Conservation (phyloP, 2,888 invertebrate species). For the Chrysotoxum bicinctum region DNA sequence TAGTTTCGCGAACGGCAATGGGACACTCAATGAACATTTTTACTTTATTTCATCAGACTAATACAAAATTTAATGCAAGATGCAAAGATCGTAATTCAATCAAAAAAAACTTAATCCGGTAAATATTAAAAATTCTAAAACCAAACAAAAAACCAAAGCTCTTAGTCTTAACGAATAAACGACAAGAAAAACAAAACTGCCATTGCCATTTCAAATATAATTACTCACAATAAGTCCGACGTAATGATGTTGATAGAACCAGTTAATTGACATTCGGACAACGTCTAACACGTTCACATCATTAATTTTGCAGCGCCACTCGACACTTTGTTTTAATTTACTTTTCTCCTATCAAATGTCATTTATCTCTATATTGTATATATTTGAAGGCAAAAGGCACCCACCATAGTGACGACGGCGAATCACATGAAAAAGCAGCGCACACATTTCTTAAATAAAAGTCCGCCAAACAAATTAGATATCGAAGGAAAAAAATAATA, state of each 20-base stretch:
- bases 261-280: conserved; percentile 68
- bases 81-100: conserved; percentile 9
- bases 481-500: conserved; percentile 1
- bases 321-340: conserved; percentile 70
- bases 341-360: conserved; percentile 51
- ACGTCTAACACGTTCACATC: conserved; percentile 66
- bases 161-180: background rate
- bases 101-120: background rate
- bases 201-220: conserved; percentile 25
- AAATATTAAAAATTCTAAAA: background rate
- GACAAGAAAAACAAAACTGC: background rate
- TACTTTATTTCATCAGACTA: background rate
- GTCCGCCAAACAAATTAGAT: conserved; percentile 31
- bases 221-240: conserved; percentile 53
- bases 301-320: conserved; percentile 69
- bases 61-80: background rate
- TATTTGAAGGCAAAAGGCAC: background rate
- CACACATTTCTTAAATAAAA: conserved; percentile 38
- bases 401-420: background rate
- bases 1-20: too few relatives aligned
- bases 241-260: conserved; percentile 34
- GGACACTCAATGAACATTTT: background rate
- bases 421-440: background rate
- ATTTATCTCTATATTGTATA: conserved; percentile 43
- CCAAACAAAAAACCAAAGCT: background rate